Evolutionary conservation across 2,797 vertebrate species (phyloP).

Genomic region (Ibycter americanus): DNA sequence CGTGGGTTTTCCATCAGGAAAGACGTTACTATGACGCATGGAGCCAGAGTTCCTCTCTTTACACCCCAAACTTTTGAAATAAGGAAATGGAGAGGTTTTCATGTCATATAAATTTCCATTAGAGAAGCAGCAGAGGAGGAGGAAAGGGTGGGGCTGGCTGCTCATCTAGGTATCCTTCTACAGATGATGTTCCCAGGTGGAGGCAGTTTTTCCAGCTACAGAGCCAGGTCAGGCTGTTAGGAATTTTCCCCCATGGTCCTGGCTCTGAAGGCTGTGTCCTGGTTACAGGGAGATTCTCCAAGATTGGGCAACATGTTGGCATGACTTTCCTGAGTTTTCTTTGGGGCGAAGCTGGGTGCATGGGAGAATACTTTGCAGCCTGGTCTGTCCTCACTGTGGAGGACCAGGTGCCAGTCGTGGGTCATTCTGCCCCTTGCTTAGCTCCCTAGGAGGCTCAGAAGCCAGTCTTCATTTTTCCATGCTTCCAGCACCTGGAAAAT

Average conservation of each 20-base stretch:
- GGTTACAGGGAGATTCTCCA: neutral
- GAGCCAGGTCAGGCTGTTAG: neutral
- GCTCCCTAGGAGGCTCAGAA: neutral
- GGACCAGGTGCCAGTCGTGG: neutral
- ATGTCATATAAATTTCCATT: neutral
- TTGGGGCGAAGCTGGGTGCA: neutral
- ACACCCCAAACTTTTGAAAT: neutral
- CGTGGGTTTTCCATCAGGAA: neutral
- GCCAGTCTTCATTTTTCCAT: neutral
- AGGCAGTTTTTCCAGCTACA: neutral
- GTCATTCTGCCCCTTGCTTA: neutral
- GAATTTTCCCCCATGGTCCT: neutral
- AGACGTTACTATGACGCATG: fast-evolving
- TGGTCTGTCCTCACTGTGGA: neutral
- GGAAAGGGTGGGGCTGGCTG: neutral
- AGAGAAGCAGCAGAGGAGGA: neutral
- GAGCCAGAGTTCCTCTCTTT: neutral
- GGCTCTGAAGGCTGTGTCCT: neutral
- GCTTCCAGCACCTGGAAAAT: constrained; percentile 5
- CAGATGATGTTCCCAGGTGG: neutral
- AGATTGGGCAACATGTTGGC: neutral
- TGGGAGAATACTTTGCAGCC: neutral
- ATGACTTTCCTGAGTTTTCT: neutral
- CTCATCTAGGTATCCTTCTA: neutral
- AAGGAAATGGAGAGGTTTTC: neutral